Evolutionary conservation across 2,888 invertebrate genomes (phyloP), one percentile per base, ranked within the genome.

Genomic region (Drosophila koepferae): DNA sequence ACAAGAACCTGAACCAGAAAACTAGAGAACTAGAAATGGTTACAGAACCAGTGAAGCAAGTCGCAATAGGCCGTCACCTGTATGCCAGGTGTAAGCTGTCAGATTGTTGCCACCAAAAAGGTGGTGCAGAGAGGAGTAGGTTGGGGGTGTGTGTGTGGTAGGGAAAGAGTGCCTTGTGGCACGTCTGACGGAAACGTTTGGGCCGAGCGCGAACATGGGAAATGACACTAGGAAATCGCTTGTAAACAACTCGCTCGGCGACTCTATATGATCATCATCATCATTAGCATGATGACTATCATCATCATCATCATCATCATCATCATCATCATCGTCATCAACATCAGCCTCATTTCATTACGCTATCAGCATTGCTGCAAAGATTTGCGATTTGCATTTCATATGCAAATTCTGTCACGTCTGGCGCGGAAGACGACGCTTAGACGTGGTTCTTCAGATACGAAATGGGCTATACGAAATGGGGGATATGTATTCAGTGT

Each of bases 11-110:
- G 82, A 69, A 77, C 66, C 55, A 34, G 53, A 77, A 59, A 78
- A 74, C 62, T 58, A 23, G 53, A 77, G 62, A 78, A 77, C 81
- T 66, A 71, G 71, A 69, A 76, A 28, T 36, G 58, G 58, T 38
- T 49, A 43, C 53, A 60, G 72, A 85, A 86, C 79, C 90, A 86
- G 75, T 90, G 86, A 86, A 79, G 80, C 90, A 89, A 86, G 89
- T 90, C 88, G 80, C 77, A 59, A 34, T 72, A 20, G n/a, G 77
- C 72, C 72, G 77, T 82, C 82, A 77, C 87, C 88, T 87, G 80
- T 63, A 61, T 81, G 81, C 90, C 91, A 91, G 91, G 91, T 91
- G 91, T 91, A 91, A 91, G 81, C 91, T 91, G 89, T 85, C 89
- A 86, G 85, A 54, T 67, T 67, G 64, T n/a, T 43, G 73, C 12